These are phyloP conservation scores for Dinocampus coccinellae DNA, from an alignment of 2,888 invertebrate species.

Conservation along the genomic window DNA sequence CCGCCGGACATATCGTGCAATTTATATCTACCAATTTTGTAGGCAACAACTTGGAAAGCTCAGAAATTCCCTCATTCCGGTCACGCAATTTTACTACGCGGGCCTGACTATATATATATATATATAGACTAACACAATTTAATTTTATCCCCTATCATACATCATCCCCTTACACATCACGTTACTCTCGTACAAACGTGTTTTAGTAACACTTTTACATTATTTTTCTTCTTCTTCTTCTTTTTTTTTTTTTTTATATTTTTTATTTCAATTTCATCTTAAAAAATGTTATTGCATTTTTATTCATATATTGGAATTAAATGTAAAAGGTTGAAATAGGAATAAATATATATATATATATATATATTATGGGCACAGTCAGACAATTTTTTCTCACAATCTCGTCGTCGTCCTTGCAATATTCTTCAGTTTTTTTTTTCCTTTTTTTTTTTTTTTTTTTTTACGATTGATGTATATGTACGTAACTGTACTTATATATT, in stretches of 20 bases:
- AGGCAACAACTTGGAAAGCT: constrained; percentile 12
- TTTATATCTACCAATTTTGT: not conserved
- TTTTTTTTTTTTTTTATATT: not conserved
- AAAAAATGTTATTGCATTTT: not conserved
- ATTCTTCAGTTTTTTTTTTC: not conserved
- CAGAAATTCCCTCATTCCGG: constrained; percentile 6
- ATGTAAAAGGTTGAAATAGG: not conserved
- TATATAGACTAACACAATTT: constrained; percentile 1
- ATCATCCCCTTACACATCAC: not conserved
- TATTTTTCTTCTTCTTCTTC: not conserved
- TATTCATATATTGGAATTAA: not conserved
- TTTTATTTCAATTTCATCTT: too few species aligned
- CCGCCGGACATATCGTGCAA: constrained; percentile 1
- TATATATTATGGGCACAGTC: not conserved
- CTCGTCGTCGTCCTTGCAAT: not conserved
- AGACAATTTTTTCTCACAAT: constrained; percentile 6
- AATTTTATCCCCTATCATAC: constrained; percentile 1
- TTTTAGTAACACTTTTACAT: not conserved
- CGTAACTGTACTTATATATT: not conserved
- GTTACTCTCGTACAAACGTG: not conserved
- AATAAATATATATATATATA: too few species aligned
- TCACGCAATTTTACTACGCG: constrained; percentile 11
- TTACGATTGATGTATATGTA: not conserved
- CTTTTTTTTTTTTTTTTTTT: too few species aligned
- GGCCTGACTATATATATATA: not conserved